Evolutionary conservation across 1,140 invertebrate genomes (phyloP), one percentile per base, ranked within the genome.

Genomic region (Armadillidium nasatum): DNA sequence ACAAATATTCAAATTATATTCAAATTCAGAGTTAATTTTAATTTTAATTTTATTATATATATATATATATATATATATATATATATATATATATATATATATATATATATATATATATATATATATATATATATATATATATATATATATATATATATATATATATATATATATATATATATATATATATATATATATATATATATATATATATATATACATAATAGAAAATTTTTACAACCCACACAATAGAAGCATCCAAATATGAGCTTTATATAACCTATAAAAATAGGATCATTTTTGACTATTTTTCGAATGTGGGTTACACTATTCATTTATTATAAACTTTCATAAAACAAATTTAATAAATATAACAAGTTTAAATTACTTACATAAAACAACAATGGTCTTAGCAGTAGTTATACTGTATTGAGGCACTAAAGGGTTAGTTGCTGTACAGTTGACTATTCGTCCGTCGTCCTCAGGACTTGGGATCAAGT

Each of bases 391-490:
- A 76, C 78, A 79, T 67, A 70, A 70, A 0, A 79, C 72, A 0
- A 72, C 33, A 13, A 79, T 43, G 9, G 10, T 44, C 4, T 67
- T 6, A 4, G 46, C 44, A 3, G 78, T 43, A 21, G 72, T 15
- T 9, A 76, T 22, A 33, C 11, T 54, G 67, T 79, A 79, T 3
- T 73, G 54, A 7, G 44, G 22, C 7, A 79, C 78, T 22, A 54
- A 22, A 4, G 78, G 67, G 72, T 79, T 79, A 21, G 74, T 74
- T 13, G 78, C 78, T 0, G 75, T 76, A 19, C 78, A 79, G 66
- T 69, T 66, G 13, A 79, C 46, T 0, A 13, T 76, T 2, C 71
- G 19, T 10, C 75, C 78, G 43, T 79, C 70, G 66, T 79, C 78
- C 0, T 79, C 75, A 7, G 74, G 72, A 21, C 74, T 76, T 19